phyloP scores from a whole-genome alignment of 2,797 vertebrate species.

The Crypturellus tataupa region DNA sequence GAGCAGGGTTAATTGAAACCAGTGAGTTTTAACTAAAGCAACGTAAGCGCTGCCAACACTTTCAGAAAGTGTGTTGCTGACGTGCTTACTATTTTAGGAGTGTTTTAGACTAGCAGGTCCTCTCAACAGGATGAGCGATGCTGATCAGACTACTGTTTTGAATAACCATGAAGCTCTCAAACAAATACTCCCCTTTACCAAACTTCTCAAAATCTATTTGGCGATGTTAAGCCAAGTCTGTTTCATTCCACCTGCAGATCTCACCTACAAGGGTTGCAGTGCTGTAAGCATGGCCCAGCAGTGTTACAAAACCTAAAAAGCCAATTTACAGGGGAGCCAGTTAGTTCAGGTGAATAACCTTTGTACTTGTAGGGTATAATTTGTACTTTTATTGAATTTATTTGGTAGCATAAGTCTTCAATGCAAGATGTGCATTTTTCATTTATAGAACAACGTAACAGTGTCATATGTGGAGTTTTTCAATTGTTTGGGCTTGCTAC shows the following conservation, averaged over 20 bases:
- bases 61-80: background rate
- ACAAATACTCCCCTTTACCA: background rate
- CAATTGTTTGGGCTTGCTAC: background rate
- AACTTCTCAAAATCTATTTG: background rate
- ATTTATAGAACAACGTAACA: background rate
- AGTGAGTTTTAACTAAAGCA: background rate
- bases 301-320: background rate
- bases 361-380: too few species aligned
- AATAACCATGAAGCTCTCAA: background rate
- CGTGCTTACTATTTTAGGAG: background rate
- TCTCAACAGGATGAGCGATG: background rate
- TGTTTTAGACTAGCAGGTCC: background rate
- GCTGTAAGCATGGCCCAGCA: background rate
- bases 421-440: background rate
- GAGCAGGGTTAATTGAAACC: constrained; percentile 8
- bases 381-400: background rate
- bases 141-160: background rate
- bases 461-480: background rate
- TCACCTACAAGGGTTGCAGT: background rate
- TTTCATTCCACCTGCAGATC: constrained; percentile 2
- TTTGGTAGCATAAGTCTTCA: background rate
- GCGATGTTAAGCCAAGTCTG: background rate
- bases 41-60: background rate
- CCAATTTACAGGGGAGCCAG: background rate
- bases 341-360: background rate